Evolutionary conservation across 2,888 invertebrate genomes (phyloP).

Genomic region (Tuberolachnus salignus): DNA sequence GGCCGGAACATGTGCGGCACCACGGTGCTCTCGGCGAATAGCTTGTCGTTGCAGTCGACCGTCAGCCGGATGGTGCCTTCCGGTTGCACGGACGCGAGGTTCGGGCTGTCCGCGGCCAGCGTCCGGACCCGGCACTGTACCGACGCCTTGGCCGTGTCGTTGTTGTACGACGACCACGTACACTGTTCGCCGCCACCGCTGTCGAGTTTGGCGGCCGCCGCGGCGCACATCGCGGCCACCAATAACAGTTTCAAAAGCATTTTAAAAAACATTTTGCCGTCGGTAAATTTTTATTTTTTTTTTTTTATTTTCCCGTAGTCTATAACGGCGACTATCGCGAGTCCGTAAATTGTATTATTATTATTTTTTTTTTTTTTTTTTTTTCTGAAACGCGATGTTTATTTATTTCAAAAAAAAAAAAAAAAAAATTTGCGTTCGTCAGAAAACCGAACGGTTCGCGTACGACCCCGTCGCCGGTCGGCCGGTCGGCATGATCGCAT

Average conservation of each 20-base stretch:
- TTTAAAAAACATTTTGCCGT: conserved; percentile 20
- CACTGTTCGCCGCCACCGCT: conserved; percentile 62
- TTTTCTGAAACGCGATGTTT: conserved; percentile 17
- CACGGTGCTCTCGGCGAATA: conserved; percentile 79
- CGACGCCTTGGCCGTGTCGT: conserved; percentile 63
- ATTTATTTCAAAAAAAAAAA: conserved; percentile 28
- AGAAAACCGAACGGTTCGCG: conserved; percentile 37
- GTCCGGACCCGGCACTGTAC: conserved; percentile 75
- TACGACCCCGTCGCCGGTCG: conserved; percentile 34
- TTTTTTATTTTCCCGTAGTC: not conserved
- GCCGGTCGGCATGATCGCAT: conserved; percentile 29
- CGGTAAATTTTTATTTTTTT: too few species aligned
- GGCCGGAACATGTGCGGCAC: conserved; percentile 75
- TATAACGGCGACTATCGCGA: not conserved
- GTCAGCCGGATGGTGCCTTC: conserved; percentile 77
- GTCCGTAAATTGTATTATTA: not conserved
- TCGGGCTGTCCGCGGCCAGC: conserved; percentile 69
- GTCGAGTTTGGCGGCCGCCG: conserved; percentile 39
- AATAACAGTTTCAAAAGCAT: conserved; percentile 31
- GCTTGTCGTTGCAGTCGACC: conserved; percentile 77
- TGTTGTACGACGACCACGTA: conserved; percentile 64
- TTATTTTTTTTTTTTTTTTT: conserved; percentile 4
- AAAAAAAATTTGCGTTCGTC: conserved; percentile 29
- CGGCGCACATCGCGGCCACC: conserved; percentile 50
- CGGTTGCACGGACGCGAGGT: conserved; percentile 69